phyloP scores from a whole-genome alignment of 2,888 invertebrate species.

The Torymus texanus region DNA sequence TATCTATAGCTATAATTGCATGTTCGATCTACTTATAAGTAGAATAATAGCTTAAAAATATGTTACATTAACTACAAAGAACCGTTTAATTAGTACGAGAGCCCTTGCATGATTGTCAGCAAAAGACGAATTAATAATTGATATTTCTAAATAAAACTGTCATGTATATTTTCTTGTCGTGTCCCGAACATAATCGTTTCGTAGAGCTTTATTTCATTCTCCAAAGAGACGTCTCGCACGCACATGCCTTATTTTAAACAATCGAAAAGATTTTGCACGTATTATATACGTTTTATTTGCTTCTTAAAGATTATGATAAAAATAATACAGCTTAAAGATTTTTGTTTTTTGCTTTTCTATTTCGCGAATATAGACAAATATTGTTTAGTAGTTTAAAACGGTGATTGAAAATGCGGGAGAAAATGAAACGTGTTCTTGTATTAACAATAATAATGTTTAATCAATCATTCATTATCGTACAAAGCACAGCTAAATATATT shows the following conservation, averaged over 20 bases:
- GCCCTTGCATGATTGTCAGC: constrained; percentile 48
- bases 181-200: constrained; percentile 38
- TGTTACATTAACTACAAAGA: constrained; percentile 21
- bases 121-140: constrained; percentile 12
- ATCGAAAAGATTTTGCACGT: constrained; percentile 45
- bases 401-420: constrained; percentile 17
- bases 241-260: constrained; percentile 25
- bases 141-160: constrained; percentile 33
- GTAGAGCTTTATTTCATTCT: constrained; percentile 42
- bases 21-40: constrained; percentile 38
- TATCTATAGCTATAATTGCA: constrained; percentile 40
- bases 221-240: constrained; percentile 50
- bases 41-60: constrained; percentile 22
- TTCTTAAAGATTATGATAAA: constrained; percentile 26
- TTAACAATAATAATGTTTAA: neutral
- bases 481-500: neutral
- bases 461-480: neutral
- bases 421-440: constrained; percentile 42
- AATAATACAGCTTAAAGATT: constrained; percentile 28
- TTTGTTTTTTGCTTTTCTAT: constrained; percentile 36
- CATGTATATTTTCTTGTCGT: constrained; percentile 48
- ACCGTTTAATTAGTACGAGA: constrained; percentile 22
- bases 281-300: constrained; percentile 34
- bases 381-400: neutral
- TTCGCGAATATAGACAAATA: constrained; percentile 17